Evolutionary conservation across 2,797 vertebrate genomes (phyloP).

Genomic region (Heliangelus exortis): DNA sequence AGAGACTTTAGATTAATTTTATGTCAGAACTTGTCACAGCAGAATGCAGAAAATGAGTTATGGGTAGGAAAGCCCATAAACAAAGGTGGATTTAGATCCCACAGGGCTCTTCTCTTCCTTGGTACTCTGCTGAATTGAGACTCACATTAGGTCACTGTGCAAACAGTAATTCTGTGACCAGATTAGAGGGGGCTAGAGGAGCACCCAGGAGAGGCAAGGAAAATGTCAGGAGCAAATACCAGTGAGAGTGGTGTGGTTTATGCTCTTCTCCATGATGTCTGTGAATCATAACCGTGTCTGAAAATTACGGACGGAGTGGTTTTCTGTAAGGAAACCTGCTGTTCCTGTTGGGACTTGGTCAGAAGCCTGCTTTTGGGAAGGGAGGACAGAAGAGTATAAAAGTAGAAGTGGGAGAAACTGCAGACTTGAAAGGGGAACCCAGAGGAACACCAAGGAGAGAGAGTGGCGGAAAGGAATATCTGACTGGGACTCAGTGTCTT

Average conservation of each 20-base stretch:
- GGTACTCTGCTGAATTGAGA: neutral
- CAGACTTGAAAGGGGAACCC: neutral
- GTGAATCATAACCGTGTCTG: neutral
- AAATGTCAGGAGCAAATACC: neutral
- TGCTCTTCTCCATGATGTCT: neutral
- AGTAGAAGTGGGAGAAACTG: neutral
- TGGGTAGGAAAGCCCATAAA: neutral
- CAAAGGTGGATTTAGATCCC: neutral
- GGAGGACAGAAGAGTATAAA: neutral
- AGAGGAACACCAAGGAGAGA: neutral
- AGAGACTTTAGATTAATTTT: neutral
- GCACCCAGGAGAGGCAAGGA: neutral
- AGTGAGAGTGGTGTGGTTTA: neutral
- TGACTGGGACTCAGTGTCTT: neutral
- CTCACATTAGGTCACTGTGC: neutral
- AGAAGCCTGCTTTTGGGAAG: neutral
- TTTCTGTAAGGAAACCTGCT: neutral
- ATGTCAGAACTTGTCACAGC: neutral
- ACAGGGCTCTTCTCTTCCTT: neutral
- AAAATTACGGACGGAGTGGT: neutral
- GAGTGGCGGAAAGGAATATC: fast-evolving
- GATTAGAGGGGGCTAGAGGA: neutral
- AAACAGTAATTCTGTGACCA: neutral
- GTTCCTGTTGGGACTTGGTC: neutral
- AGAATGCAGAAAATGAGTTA: neutral